phyloP scores from a whole-genome alignment of 2,888 invertebrate species.

The Megalurothrips usitatus region DNA sequence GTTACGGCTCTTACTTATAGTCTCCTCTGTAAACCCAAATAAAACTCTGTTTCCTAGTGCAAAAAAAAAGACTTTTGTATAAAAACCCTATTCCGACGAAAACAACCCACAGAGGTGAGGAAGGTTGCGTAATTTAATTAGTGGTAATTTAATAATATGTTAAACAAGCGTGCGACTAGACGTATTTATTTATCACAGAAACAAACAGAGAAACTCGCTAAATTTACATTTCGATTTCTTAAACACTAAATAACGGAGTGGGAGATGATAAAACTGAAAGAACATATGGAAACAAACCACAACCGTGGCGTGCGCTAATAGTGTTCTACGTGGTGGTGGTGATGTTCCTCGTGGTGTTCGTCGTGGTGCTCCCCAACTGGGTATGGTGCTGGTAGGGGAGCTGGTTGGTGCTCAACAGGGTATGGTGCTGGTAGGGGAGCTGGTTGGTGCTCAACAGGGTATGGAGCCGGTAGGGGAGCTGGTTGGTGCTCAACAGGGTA shows the following conservation, averaged over 20 bases:
- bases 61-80: no score
- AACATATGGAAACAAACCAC: no score
- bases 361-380: background rate
- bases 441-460: background rate
- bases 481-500: no score
- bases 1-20: background rate
- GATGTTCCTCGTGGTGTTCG: background rate
- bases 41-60: background rate
- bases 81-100: no score
- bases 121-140: no score
- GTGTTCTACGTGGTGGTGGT: background rate
- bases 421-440: background rate
- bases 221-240: background rate
- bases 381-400: background rate
- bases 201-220: no score
- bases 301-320: background rate
- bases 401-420: background rate
- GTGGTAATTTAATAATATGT: background rate
- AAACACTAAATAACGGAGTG: background rate
- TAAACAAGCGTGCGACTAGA: background rate
- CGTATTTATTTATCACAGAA: background rate
- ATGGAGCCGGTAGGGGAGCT: background rate
- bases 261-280: background rate
- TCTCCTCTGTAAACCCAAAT: background rate
- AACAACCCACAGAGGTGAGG: no score